These are phyloP conservation scores for Drosophila leontia DNA, from an alignment of 1,140 invertebrate genomes.

Conservation along the genomic window DNA sequence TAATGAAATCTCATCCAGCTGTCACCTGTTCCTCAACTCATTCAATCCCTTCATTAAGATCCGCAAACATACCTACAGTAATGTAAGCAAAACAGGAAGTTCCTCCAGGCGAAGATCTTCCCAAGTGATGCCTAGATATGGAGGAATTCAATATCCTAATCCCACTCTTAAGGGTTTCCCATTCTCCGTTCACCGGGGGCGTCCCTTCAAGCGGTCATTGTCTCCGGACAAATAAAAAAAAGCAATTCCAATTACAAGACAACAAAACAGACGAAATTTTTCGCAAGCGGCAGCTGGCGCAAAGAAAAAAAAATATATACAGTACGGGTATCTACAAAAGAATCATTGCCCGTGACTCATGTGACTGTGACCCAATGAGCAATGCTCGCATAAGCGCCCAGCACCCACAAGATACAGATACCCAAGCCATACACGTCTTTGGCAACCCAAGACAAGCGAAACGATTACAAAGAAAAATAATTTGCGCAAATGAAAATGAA, in stretches of 20 bases:
- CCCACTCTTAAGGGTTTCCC: conserved; percentile 34
- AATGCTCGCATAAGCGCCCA: conserved; percentile 55
- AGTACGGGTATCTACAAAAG: conserved; percentile 57
- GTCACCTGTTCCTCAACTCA: conserved; percentile 7
- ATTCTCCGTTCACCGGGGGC: conserved; percentile 35
- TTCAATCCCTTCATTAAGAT: conserved; percentile 19
- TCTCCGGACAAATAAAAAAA: conserved; percentile 62
- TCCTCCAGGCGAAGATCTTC: conserved; percentile 33
- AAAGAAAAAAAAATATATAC: conserved; percentile 30
- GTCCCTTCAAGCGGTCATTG: conserved; percentile 56
- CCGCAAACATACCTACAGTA: conserved; percentile 15
- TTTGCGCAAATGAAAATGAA: conserved; percentile 68
- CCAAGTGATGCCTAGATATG: conserved; percentile 25
- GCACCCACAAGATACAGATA: conserved; percentile 67
- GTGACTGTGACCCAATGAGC: conserved; percentile 78
- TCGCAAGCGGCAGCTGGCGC: conserved; percentile 65
- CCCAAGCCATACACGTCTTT: conserved; percentile 62
- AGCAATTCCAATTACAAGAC: conserved; percentile 72
- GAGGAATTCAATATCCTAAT: conserved; percentile 43
- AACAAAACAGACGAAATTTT: conserved; percentile 59
- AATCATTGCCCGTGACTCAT: conserved; percentile 64
- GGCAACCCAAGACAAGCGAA: conserved; percentile 65
- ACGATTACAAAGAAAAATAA: conserved; percentile 80
- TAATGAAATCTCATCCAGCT: conserved; percentile 4
- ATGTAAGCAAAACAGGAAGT: conserved; percentile 43